Evolutionary conservation across 2,113 vertebrate genomes (phyloP), one percentile per base, ranked within the genome.

Genomic region (Gobiocypris rarus): DNA sequence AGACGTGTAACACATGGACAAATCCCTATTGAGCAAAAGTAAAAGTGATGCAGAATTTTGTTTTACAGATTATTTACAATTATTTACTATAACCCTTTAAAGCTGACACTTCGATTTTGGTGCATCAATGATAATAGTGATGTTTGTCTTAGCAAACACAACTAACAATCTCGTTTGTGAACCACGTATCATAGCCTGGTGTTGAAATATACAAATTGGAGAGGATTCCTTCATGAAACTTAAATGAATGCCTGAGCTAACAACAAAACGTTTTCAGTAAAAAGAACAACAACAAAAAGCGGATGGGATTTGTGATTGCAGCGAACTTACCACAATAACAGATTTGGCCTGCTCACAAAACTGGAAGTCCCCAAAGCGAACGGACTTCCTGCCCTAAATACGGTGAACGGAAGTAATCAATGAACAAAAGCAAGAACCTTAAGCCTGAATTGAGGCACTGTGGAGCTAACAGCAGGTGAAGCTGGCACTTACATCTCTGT

Each of bases 311-410:
- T 45, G 58, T 28, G 22, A 65, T 58, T 56, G 52, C 6, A 19
- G 6, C 38, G 59, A 43, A 94, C 97, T 96, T 92, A 99, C 98
- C 95, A 98, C 98, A 63, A 99, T 99, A 4, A 99, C 93, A 41
- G 95, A 95, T 91, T 99, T 99, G 86, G 98, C 97, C 93, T 97
- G 97, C 24, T 99, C 97, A 71, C 98, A 99, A 90, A 96, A 98
- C 81, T 97, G 96, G 58, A 97, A 97, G 78, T 98, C 98, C 86
- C 98, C 98, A 0, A 95, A 98, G 6, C 96, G 96, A 83, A 99
- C 98, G 0, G 98, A 98, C 86, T 97, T 96, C 85, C 98, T 96
- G 2, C 98, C 98, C 98, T 99, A 83, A 65, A 84, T 45, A 69
- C 0, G 45, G 67, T 0, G 63, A 61, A 77, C 24, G 77, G 56